These are phyloP conservation scores for Alviniconcha marisindica DNA, from an alignment of 1,140 invertebrate genomes.

Conservation along the genomic window DNA sequence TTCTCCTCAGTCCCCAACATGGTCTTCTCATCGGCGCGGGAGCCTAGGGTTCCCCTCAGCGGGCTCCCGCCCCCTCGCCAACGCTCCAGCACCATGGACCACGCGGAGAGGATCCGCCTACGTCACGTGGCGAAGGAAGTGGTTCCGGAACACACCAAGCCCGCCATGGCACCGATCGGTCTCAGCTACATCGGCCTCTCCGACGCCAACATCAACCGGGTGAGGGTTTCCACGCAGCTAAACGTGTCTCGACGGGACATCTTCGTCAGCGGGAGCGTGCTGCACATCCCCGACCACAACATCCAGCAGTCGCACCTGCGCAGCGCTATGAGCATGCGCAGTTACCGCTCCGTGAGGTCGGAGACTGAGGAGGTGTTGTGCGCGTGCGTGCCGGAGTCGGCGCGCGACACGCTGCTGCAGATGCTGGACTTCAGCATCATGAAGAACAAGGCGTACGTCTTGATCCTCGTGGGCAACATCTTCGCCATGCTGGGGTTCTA, in stretches of 20 bases:
- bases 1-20: constrained; percentile 44
- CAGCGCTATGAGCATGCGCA: constrained; percentile 44
- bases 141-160: constrained; percentile 9
- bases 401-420: constrained; percentile 78
- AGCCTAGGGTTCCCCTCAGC: not conserved
- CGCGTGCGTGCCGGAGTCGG: constrained; percentile 85
- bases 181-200: constrained; percentile 45
- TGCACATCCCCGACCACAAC: constrained; percentile 89
- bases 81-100: constrained; percentile 38
- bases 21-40: constrained; percentile 6
- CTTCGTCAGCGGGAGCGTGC: constrained; percentile 92
- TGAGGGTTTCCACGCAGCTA: constrained; percentile 81
- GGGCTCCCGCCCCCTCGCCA: not conserved
- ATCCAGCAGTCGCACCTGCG: constrained; percentile 82
- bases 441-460: constrained; percentile 70
- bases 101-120: not conserved
- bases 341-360: not conserved
- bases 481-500: constrained; percentile 96
- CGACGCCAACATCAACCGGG: constrained; percentile 45
- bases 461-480: constrained; percentile 87
- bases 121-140: not conserved
- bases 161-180: constrained; percentile 28
- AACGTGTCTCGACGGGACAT: constrained; percentile 97
- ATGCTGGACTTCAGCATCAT: constrained; percentile 95
- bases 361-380: constrained; percentile 75